Evolutionary conservation across 2,888 invertebrate species (phyloP).

Genomic region (Ypsolopha sequella): DNA sequence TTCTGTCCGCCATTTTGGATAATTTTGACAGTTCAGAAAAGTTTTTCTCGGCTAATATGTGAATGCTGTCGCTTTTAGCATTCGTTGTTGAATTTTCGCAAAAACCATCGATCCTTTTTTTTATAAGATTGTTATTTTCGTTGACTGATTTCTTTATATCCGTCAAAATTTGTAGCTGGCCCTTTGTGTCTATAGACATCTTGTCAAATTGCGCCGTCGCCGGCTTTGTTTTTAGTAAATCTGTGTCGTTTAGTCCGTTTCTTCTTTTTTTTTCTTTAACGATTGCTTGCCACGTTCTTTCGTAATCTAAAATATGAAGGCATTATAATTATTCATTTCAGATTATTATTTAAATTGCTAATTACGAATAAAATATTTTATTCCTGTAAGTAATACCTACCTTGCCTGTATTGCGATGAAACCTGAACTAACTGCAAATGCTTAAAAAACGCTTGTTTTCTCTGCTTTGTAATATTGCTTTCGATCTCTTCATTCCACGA

Average conservation of each 20-base stretch:
- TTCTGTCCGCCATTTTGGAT: constrained; percentile 59
- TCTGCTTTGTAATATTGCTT: constrained; percentile 41
- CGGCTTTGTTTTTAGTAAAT: no score
- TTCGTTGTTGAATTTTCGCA: constrained; percentile 11
- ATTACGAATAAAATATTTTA: background rate
- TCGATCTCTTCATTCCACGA: constrained; percentile 50
- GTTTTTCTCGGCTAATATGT: constrained; percentile 53
- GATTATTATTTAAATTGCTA: background rate
- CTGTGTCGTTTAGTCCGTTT: constrained; percentile 27
- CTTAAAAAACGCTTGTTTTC: constrained; percentile 72
- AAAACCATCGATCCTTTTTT: constrained; percentile 39
- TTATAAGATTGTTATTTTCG: constrained; percentile 59
- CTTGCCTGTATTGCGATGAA: constrained; percentile 66
- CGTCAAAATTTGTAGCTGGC: constrained; percentile 47
- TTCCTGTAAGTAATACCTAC: constrained; percentile 34
- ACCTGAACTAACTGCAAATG: constrained; percentile 69
- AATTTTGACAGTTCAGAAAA: constrained; percentile 54
- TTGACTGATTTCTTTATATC: constrained; percentile 56
- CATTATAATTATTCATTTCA: no score
- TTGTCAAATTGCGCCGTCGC: constrained; percentile 9
- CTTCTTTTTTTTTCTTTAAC: constrained; percentile 73
- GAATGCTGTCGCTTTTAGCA: constrained; percentile 30
- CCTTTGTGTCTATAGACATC: constrained; percentile 33
- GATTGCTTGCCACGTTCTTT: constrained; percentile 74
- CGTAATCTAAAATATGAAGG: constrained; percentile 61